phyloP scores from a whole-genome alignment of 2,888 invertebrate genomes.

The Patella pellucida region DNA sequence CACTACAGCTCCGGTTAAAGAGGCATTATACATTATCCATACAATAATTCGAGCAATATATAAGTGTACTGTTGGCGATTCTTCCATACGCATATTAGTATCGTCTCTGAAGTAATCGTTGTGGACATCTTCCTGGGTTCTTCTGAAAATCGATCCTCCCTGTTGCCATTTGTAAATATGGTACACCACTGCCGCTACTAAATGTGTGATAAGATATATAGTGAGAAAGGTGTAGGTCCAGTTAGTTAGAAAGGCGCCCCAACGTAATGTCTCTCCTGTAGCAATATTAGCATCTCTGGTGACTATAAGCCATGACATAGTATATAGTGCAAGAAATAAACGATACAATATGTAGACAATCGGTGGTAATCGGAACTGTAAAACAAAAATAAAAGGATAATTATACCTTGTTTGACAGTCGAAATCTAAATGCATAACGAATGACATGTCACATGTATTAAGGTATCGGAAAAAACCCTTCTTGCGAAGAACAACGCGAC shows the following conservation, averaged over 20 bases:
- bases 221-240: constrained; percentile 62
- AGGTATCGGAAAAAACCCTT: too few relatives aligned
- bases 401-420: too few relatives aligned
- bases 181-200: constrained; percentile 35
- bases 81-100: neutral
- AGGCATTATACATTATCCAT: constrained; percentile 56
- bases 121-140: neutral
- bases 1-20: constrained; percentile 45
- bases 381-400: neutral
- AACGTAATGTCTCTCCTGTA: constrained; percentile 14
- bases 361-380: neutral
- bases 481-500: too few relatives aligned
- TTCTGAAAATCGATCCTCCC: neutral
- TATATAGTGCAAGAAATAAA: neutral
- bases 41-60: constrained; percentile 21
- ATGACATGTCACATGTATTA: too few relatives aligned
- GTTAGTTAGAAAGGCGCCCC: constrained; percentile 61
- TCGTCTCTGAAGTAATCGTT: neutral
- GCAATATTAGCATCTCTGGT: neutral
- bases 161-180: constrained; percentile 30
- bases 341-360: neutral
- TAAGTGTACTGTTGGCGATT: neutral
- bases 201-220: constrained; percentile 47
- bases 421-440: too few relatives aligned
- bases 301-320: neutral